phyloP scores from a whole-genome alignment of 2,113 vertebrate species.

The Ophiodon elongatus region DNA sequence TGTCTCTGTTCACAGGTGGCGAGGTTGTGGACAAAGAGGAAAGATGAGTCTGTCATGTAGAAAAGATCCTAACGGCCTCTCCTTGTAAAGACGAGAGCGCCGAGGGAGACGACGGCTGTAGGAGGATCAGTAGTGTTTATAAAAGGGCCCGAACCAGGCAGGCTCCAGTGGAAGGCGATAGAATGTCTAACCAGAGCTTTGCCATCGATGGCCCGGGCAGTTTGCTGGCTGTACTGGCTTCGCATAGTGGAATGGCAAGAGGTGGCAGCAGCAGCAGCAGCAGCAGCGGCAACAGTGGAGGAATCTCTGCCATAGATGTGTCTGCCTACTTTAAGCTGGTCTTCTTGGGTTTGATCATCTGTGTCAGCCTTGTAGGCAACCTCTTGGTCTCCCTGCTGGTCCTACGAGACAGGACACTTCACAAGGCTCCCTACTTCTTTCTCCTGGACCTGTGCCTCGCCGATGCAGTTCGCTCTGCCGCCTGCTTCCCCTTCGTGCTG shows the following conservation, averaged over 20 bases:
- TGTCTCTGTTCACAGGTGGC: constrained; percentile 79
- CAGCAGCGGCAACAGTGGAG: constrained; percentile 60
- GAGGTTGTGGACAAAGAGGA: constrained; percentile 76
- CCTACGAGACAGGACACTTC: constrained; percentile 91
- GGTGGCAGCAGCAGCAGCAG: constrained; percentile 65
- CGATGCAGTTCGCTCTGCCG: constrained; percentile 92
- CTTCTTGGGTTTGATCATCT: constrained; percentile 93
- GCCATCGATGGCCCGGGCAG: constrained; percentile 86
- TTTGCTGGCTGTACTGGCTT: constrained; percentile 84
- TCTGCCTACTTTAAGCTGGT: constrained; percentile 93
- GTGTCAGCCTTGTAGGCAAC: constrained; percentile 92
- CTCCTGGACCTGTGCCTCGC: constrained; percentile 94
- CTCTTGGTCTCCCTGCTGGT: constrained; percentile 92
- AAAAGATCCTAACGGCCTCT: constrained; percentile 73
- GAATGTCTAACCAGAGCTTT: constrained; percentile 90
- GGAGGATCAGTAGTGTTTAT: constrained; percentile 71
- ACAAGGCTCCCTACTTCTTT: constrained; percentile 95
- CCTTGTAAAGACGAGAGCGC: constrained; percentile 79
- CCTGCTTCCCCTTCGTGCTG: constrained; percentile 94
- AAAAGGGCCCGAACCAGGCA: constrained; percentile 59
- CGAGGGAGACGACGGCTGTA: constrained; percentile 60
- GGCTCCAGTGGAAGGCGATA: constrained; percentile 66
- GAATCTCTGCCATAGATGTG: constrained; percentile 83
- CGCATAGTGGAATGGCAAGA: constrained; percentile 85
- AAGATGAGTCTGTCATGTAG: constrained; percentile 78